Evolutionary conservation across 1,140 invertebrate genomes (phyloP).

Genomic region (Pachypsylla venusta): DNA sequence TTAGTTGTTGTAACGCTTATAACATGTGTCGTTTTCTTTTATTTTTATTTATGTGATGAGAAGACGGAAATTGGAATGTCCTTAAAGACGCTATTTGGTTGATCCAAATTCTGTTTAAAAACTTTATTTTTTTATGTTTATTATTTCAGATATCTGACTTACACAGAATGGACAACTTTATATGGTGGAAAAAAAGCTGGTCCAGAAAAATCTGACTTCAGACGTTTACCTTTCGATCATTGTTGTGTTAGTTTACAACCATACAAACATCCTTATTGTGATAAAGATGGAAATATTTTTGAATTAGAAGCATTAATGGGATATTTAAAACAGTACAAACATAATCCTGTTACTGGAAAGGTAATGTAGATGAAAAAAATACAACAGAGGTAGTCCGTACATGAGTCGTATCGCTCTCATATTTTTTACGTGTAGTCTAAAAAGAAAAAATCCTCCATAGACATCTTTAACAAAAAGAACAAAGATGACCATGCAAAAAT

Average conservation of each 20-base stretch:
- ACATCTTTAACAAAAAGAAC: too few relatives aligned
- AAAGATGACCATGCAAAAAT: too few relatives aligned
- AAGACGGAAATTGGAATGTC: neutral
- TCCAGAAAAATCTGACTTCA: slow-evolving; percentile 65
- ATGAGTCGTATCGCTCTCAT: too few relatives aligned
- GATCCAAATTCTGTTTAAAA: neutral
- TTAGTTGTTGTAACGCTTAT: too few relatives aligned
- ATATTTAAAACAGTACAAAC: slow-evolving; percentile 84
- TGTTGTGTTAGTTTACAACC: slow-evolving; percentile 86
- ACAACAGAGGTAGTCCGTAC: too few relatives aligned
- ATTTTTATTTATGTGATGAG: too few relatives aligned
- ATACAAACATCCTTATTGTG: slow-evolving; percentile 84
- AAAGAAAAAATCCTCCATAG: too few relatives aligned
- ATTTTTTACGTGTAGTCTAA: too few relatives aligned
- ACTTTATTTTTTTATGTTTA: slow-evolving; percentile 1
- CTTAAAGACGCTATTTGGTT: neutral
- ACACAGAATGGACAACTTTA: slow-evolving; percentile 87
- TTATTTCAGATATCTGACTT: slow-evolving; percentile 71
- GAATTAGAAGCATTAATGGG: slow-evolving; percentile 74
- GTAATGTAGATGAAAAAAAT: too few relatives aligned
- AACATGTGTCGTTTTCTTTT: too few relatives aligned
- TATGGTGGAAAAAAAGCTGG: slow-evolving; percentile 81
- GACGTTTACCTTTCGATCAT: slow-evolving; percentile 81
- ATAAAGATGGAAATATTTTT: slow-evolving; percentile 73
- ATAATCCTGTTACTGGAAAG: slow-evolving; percentile 88